A percentile compares a stretch with the other conserved stretches of the same genome.
phyloP scores from a whole-genome alignment of 1,140 invertebrate genomes.

The Brachionus plicatilis region DNA sequence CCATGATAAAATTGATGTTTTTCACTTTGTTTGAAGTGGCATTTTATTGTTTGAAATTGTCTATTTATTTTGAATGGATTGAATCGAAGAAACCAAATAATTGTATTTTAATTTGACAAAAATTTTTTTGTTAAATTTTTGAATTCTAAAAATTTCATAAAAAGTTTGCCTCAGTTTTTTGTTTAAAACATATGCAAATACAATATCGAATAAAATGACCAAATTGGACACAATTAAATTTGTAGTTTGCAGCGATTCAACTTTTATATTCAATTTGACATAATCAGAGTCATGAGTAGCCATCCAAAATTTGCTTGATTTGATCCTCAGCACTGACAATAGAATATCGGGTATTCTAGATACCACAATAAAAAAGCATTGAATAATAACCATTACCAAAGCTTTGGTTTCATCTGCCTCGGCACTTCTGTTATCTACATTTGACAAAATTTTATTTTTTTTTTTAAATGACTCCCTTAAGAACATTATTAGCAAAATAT shows the following conservation, averaged over 20 bases:
- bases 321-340: background rate
- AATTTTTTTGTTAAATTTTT: background rate
- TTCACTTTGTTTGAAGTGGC: no score
- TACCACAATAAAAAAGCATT: background rate
- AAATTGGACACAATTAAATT: background rate
- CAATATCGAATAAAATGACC: background rate
- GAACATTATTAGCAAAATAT: background rate
- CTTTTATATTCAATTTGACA: background rate
- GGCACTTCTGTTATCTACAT: background rate
- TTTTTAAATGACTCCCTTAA: background rate
- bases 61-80: no score
- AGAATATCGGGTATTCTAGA: constrained; percentile 7
- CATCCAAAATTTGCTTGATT: background rate
- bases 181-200: background rate
- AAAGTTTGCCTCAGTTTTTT: background rate
- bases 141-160: background rate
- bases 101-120: no score
- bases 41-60: no score
- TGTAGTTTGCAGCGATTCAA: background rate
- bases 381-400: background rate
- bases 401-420: background rate
- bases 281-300: background rate
- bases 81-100: no score
- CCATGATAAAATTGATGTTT: no score
- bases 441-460: background rate